Evolutionary conservation across 53 echinoderm and acorn worm species (phyloP).

Genomic region (Henricia sp.): DNA sequence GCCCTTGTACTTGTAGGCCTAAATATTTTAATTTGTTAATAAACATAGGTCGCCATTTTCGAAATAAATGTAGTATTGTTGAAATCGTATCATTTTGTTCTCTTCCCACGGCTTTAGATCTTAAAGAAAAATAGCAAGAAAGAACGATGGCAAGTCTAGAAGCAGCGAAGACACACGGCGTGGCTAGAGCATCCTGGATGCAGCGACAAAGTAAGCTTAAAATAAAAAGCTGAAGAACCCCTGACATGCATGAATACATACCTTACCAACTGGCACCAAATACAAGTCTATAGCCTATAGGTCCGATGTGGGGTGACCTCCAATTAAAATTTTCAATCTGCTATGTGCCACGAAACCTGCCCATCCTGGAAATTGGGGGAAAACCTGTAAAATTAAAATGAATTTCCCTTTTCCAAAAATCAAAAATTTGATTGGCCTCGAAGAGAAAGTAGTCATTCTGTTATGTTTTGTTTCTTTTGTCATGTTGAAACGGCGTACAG

Average conservation of each 20-base stretch:
- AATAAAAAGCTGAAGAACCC: background rate
- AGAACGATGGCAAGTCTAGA: conserved; percentile 53
- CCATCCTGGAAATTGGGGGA: no score
- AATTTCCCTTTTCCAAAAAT: no score
- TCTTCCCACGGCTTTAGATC: background rate
- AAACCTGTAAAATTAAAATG: no score
- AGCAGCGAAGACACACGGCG: conserved; percentile 36
- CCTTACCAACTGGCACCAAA: background rate
- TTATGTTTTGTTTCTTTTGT: no score
- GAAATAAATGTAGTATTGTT: no score
- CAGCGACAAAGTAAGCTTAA: conserved; percentile 53
- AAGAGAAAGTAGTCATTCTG: no score
- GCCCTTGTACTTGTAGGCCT: no score
- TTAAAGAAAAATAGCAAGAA: background rate
- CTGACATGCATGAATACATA: background rate
- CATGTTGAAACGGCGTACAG: no score
- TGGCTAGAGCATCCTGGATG: conserved; percentile 68
- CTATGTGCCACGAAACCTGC: conserved; percentile 1
- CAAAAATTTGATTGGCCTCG: no score
- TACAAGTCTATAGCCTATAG: background rate
- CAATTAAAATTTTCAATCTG: background rate
- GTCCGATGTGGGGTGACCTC: background rate
- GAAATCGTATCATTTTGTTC: no score
- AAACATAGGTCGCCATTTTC: no score
- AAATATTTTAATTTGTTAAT: no score